phyloP scores from a whole-genome alignment of 2,888 invertebrate species.

The Folsomia manolachei region DNA sequence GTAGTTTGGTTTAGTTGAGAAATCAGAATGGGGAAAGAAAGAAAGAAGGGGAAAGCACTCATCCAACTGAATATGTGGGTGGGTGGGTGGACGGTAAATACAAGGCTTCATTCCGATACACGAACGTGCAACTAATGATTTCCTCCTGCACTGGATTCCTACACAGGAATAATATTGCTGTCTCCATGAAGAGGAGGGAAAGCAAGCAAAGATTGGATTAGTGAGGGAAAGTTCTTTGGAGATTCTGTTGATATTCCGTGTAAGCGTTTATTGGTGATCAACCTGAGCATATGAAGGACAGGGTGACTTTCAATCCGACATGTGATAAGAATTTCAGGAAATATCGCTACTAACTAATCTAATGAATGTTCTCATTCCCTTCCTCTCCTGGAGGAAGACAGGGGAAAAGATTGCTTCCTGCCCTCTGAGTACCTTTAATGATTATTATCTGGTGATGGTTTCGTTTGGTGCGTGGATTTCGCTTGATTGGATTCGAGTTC shows the following conservation, averaged over 20 bases:
- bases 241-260: background rate
- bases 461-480: too few species aligned
- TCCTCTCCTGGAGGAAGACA: background rate
- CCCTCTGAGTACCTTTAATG: conserved; percentile 18
- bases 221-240: background rate
- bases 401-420: conserved; percentile 19
- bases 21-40: background rate
- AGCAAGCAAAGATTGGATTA: background rate
- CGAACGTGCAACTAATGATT: conserved; percentile 10
- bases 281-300: background rate
- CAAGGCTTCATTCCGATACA: conserved; percentile 1
- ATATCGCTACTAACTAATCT: conserved; percentile 16
- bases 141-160: background rate
- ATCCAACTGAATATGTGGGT: background rate
- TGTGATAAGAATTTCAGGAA: background rate
- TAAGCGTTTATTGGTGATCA: background rate
- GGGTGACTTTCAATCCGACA: background rate
- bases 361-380: conserved; percentile 26
- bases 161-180: background rate
- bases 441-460: conserved; percentile 13
- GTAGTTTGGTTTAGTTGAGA: conserved; percentile 2
- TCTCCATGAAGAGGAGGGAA: background rate
- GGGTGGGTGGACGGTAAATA: background rate
- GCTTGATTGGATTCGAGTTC: background rate
- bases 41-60: background rate